Conservation (phyloP, 2,888 invertebrate species). For the Pollenia amentaria region DNA sequence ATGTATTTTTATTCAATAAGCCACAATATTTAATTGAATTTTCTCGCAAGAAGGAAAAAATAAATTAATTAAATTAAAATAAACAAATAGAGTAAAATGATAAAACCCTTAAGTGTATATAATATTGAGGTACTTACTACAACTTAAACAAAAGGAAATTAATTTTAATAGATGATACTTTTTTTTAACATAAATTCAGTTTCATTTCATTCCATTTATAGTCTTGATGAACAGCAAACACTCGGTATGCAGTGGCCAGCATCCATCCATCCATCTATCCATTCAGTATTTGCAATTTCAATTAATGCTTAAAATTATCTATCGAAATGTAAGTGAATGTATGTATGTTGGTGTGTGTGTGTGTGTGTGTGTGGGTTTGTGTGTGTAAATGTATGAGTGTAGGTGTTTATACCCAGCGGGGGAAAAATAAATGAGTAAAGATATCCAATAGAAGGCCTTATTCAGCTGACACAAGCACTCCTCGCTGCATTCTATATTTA, state of each 20-base stretch:
- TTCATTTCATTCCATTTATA: slow-evolving; percentile 37
- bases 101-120: slow-evolving; percentile 50
- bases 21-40: no score
- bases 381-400: neutral
- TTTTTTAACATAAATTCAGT: slow-evolving; percentile 17
- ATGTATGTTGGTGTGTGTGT: neutral
- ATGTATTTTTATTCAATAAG: no score
- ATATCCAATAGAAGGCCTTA: no score
- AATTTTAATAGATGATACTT: slow-evolving; percentile 56
- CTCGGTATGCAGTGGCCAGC: slow-evolving; percentile 20
- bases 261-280: slow-evolving; percentile 27
- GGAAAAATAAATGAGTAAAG: no score
- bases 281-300: slow-evolving; percentile 48
- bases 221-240: slow-evolving; percentile 33
- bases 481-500: no score
- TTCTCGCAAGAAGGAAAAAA: neutral
- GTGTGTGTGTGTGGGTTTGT: neutral
- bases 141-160: slow-evolving; percentile 49
- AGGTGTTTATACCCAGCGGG: neutral
- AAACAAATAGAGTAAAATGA: slow-evolving; percentile 40
- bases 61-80: slow-evolving; percentile 43
- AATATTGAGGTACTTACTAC: slow-evolving; percentile 39
- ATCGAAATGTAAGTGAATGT: neutral
- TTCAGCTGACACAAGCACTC: no score
- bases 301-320: slow-evolving; percentile 60